These are phyloP conservation scores for Hemichromis elongatus DNA, from an alignment of 2,113 vertebrate genomes.

Conservation along the genomic window DNA sequence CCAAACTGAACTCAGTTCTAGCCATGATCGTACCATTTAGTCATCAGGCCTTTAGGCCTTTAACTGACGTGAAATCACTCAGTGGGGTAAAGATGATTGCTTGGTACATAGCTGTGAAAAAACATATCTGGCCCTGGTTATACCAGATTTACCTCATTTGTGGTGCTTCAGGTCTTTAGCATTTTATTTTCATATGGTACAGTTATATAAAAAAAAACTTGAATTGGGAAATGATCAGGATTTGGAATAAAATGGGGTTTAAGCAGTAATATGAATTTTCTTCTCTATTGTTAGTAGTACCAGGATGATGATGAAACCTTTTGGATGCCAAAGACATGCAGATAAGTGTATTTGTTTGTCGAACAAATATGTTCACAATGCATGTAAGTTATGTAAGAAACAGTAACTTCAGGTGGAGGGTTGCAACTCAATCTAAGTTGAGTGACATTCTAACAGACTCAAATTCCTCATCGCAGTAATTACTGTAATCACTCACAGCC, in stretches of 20 bases:
- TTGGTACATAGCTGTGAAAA: background rate
- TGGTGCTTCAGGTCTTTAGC: background rate
- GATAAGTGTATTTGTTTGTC: background rate
- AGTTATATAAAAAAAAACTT: background rate
- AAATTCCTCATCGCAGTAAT: background rate
- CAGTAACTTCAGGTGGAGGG: background rate
- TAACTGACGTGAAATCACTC: background rate
- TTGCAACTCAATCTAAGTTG: background rate
- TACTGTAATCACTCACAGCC: background rate
- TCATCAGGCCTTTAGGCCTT: background rate
- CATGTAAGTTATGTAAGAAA: background rate
- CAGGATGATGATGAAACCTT: background rate
- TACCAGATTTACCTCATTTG: background rate
- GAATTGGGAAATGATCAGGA: background rate
- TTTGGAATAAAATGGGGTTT: background rate
- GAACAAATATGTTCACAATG: background rate
- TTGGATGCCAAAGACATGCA: background rate
- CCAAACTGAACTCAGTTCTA: background rate
- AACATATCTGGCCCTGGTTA: background rate
- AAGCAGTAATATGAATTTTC: background rate
- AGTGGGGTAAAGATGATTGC: background rate
- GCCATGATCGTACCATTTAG: background rate
- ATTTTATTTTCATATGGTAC: background rate
- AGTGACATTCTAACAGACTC: background rate
- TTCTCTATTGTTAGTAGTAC: background rate